Evolutionary conservation across 37 sponge, comb jelly and placozoan species (phyloP).

Genomic region (Spongilla lacustris): DNA sequence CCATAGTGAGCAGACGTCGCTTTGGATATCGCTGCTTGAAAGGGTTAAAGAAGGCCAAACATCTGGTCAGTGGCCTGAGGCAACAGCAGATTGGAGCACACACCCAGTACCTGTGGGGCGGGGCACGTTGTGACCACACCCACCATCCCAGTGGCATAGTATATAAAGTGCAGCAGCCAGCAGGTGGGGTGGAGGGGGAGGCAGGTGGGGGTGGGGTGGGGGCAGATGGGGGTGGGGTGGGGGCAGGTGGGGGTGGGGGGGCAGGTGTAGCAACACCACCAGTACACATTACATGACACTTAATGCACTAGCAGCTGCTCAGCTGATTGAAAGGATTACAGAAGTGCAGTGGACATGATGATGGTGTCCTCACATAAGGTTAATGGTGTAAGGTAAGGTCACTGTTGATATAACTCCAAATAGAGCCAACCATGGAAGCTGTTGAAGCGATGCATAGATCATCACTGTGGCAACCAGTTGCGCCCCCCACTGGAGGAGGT

Average conservation of each 20-base stretch:
- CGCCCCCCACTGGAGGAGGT: conserved; percentile 68
- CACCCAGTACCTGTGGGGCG: neutral
- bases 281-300: too few species aligned
- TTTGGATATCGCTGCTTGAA: neutral
- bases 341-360: too few species aligned
- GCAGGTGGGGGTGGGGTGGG: conserved; percentile 2
- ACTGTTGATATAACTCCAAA: neutral
- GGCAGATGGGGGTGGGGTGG: neutral
- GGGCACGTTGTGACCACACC: neutral
- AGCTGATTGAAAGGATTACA: too few species aligned
- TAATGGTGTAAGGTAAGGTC: conserved; percentile 7
- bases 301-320: too few species aligned
- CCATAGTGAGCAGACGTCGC: neutral
- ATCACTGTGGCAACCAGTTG: conserved; percentile 48
- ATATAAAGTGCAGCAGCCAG: too few species aligned
- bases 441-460: conserved; percentile 19
- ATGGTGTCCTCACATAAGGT: neutral
- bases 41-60: neutral
- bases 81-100: neutral
- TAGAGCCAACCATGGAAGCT: conserved; percentile 11
- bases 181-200: too few species aligned
- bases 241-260: neutral
- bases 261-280: too few species aligned
- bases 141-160: too few species aligned
- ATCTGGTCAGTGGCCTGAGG: neutral